These are phyloP conservation scores for Agrilus planipennis DNA, from an alignment of 1,140 invertebrate species.

Conservation along the genomic window DNA sequence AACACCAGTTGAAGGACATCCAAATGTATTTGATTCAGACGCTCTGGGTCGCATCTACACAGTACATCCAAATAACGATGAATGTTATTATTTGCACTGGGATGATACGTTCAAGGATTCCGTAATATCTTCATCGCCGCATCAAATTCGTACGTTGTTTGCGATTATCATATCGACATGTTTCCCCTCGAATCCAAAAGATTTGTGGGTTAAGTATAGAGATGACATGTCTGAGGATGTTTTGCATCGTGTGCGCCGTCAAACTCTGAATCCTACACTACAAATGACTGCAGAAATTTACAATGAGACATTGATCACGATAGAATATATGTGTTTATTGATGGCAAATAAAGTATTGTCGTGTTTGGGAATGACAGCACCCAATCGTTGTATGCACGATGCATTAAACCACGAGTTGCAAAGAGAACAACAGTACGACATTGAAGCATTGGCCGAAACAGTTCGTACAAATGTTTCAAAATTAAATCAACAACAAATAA, in stretches of 20 bases:
- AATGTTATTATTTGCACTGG: conserved; percentile 35
- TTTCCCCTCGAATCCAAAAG: conserved; percentile 25
- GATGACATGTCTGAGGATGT: conserved; percentile 28
- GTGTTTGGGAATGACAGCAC: conserved; percentile 18
- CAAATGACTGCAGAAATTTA: conserved; percentile 27
- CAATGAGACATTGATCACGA: conserved; percentile 31
- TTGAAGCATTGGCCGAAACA: conserved; percentile 18
- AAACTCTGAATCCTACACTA: conserved; percentile 10
- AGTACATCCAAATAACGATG: conserved; percentile 27
- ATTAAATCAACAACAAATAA: conserved; percentile 32
- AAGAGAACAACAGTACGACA: conserved; percentile 29
- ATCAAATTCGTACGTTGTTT: conserved; percentile 35
- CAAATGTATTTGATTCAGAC: conserved; percentile 20
- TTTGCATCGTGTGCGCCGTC: conserved; percentile 19
- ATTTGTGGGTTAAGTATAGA: conserved; percentile 28
- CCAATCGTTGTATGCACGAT: conserved; percentile 18
- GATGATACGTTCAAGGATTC: conserved; percentile 31
- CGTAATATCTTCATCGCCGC: conserved; percentile 18
- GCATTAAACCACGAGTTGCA: conserved; percentile 26
- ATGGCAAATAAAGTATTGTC: conserved; percentile 18
- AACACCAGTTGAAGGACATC: conserved; percentile 13
- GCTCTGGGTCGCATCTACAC: conserved; percentile 32
- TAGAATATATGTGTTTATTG: conserved; percentile 28
- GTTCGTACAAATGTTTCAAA: conserved; percentile 26
- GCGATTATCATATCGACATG: conserved; percentile 32